Evolutionary conservation across 2,113 vertebrate species (phyloP).

Genomic region (Manacus vitellinus): DNA sequence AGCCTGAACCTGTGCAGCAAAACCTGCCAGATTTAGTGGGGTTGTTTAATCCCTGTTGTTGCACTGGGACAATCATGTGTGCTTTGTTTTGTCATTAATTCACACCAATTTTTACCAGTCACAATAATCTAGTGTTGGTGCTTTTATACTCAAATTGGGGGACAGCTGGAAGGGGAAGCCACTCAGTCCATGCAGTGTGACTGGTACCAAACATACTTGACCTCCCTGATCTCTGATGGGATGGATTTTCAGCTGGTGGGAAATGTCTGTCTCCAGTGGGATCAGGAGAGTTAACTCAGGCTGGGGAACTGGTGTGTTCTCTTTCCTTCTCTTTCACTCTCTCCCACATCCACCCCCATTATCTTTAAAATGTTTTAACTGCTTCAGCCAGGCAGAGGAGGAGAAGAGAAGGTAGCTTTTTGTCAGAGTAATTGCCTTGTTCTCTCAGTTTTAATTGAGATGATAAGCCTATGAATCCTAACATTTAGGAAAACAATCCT

Average conservation of each 20-base stretch:
- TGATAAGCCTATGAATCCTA: not conserved
- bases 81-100: not conserved
- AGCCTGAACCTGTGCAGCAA: not conserved
- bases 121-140: not conserved
- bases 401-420: not conserved
- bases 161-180: not conserved
- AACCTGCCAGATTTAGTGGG: not conserved
- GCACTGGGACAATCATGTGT: not conserved
- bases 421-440: not conserved
- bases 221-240: not conserved
- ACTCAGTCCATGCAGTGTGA: not conserved
- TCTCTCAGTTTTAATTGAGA: not conserved
- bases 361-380: not conserved
- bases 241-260: not conserved
- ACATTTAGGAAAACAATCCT: not conserved
- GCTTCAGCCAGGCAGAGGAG: not conserved
- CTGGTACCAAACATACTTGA: not conserved
- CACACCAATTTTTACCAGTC: not conserved
- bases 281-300: not conserved
- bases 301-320: not conserved
- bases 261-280: not conserved
- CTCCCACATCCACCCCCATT: constrained; percentile 9
- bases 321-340: not conserved
- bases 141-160: not conserved
- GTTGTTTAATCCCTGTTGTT: not conserved